These are phyloP conservation scores for Amphipyra berbera DNA, from an alignment of 2,888 invertebrate genomes.

Conservation along the genomic window DNA sequence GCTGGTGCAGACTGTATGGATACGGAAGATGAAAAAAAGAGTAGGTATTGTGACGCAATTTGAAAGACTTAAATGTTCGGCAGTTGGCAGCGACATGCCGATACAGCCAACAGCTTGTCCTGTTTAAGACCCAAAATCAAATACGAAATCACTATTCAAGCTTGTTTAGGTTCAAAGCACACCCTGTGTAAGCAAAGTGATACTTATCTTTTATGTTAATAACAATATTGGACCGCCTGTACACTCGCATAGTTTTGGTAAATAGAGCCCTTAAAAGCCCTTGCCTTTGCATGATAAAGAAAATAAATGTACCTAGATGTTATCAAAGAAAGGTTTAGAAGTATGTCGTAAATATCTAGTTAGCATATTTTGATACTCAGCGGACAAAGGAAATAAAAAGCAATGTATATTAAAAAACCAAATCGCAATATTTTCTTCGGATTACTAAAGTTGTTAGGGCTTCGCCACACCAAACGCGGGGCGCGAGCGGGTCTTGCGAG, in stretches of 20 bases:
- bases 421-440: not conserved
- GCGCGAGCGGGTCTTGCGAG: too few species aligned
- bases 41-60: not conserved
- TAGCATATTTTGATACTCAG: conserved; percentile 19
- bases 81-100: not conserved
- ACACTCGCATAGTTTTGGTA: conserved; percentile 34
- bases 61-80: not conserved
- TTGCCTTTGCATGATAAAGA: conserved; percentile 50
- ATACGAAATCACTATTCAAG: conserved; percentile 1
- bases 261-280: conserved; percentile 31
- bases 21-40: not conserved
- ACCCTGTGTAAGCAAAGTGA: conserved; percentile 37
- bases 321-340: conserved; percentile 29
- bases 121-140: not conserved
- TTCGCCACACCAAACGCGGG: too few species aligned
- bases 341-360: conserved; percentile 18
- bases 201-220: conserved; percentile 50
- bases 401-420: conserved; percentile 15
- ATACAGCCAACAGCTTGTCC: not conserved
- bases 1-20: too few species aligned
- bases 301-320: conserved; percentile 40
- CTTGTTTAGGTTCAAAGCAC: conserved; percentile 15
- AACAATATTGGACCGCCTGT: conserved; percentile 35
- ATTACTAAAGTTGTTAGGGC: not conserved
- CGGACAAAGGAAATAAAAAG: conserved; percentile 13